A percentile compares a stretch with the other conserved stretches of the same genome.
Evolutionary conservation across 1,140 invertebrate genomes (phyloP).

Genomic region (Dendroctonus ponderosae): DNA sequence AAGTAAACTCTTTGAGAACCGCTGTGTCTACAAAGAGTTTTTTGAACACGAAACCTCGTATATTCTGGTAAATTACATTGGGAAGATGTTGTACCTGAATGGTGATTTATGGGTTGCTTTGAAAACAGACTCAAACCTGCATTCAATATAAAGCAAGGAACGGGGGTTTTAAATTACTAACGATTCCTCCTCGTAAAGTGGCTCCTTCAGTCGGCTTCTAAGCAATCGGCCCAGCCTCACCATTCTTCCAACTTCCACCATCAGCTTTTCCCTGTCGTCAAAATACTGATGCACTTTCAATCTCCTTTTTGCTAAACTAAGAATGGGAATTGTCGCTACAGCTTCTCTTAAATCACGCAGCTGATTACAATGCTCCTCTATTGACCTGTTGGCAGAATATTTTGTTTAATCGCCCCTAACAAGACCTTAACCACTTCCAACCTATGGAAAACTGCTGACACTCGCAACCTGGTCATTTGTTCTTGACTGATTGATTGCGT

Average conservation of each 20-base stretch:
- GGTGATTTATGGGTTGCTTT: too few relatives aligned
- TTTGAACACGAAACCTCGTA: too few relatives aligned
- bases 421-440: not conserved
- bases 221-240: conserved; percentile 68
- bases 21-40: too few relatives aligned
- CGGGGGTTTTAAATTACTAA: conserved; percentile 16
- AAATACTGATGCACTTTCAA: conserved; percentile 55
- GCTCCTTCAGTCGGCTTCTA: conserved; percentile 66
- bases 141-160: too few relatives aligned
- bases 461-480: conserved; percentile 72
- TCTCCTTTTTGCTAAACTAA: conserved; percentile 46
- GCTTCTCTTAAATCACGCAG: conserved; percentile 58
- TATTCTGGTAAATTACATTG: too few relatives aligned
- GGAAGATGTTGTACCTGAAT: too few relatives aligned
- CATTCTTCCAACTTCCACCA: conserved; percentile 72
- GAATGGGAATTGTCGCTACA: conserved; percentile 51
- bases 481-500: conserved; percentile 71
- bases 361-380: conserved; percentile 67
- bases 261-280: conserved; percentile 63
- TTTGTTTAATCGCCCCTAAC: not conserved
- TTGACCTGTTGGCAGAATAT: conserved; percentile 52
- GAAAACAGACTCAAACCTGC: too few relatives aligned
- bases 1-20: too few relatives aligned
- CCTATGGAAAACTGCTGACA: conserved; percentile 71
- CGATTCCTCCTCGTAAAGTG: conserved; percentile 34